Evolutionary conservation across 2,113 vertebrate genomes (phyloP).

Genomic region (Cavia porcellus): DNA sequence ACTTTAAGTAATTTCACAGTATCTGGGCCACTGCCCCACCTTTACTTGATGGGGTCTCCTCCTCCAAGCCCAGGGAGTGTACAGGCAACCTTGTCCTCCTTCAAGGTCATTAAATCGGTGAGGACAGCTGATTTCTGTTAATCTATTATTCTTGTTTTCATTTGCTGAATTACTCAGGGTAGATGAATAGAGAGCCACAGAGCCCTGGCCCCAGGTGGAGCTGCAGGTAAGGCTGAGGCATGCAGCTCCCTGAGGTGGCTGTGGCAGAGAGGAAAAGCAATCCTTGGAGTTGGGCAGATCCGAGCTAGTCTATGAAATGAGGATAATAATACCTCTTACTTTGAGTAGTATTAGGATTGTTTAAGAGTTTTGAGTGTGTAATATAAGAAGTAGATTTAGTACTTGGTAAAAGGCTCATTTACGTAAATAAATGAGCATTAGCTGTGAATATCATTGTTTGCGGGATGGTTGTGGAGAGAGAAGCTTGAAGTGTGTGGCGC

Average conservation of each 20-base stretch:
- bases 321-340: background rate
- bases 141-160: slow-evolving; percentile 23
- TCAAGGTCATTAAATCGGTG: background rate
- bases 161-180: background rate
- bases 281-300: background rate
- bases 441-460: background rate
- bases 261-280: background rate
- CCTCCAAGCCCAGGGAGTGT: background rate
- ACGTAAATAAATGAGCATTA: background rate
- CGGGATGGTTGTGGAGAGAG: background rate
- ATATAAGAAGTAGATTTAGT: background rate
- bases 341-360: background rate
- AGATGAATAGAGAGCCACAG: background rate
- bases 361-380: background rate
- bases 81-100: background rate
- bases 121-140: background rate
- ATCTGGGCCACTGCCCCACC: background rate
- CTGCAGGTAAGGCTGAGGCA: background rate
- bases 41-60: background rate
- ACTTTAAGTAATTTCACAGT: background rate
- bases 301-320: background rate
- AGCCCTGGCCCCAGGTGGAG: background rate
- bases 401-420: no score
- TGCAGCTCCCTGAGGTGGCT: background rate
- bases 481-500: background rate